Evolutionary conservation across 2,797 vertebrate genomes (phyloP).

Genomic region (Phalanger gymnotis): DNA sequence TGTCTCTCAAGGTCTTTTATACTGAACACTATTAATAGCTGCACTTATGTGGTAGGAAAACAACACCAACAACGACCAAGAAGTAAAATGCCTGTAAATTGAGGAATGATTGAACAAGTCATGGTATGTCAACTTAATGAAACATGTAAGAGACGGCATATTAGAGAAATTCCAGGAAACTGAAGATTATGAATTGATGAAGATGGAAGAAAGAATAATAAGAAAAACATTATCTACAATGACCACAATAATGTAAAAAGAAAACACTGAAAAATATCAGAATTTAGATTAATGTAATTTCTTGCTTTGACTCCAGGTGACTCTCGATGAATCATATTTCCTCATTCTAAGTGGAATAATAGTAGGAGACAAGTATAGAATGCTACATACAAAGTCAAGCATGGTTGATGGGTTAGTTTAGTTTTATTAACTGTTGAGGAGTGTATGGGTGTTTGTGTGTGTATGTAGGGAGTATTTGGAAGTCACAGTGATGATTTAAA

Average conservation of each 20-base stretch:
- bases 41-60: background rate
- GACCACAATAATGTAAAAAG: background rate
- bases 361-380: background rate
- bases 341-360: background rate
- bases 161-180: background rate
- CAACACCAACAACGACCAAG: background rate
- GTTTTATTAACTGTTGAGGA: background rate
- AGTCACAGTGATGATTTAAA: background rate
- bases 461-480: background rate
- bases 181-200: background rate
- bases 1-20: background rate
- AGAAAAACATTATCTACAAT: background rate
- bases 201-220: background rate
- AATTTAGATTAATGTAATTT: background rate
- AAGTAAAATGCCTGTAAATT: background rate
- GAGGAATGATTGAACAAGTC: background rate
- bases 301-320: background rate
- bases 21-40: background rate
- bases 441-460: background rate
- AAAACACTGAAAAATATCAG: background rate
- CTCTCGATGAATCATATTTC: background rate
- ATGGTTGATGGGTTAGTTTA: background rate
- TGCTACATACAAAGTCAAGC: background rate
- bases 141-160: background rate
- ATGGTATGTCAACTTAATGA: background rate